phyloP scores from a whole-genome alignment of 2,888 invertebrate species.

The Acronicta leporina region DNA sequence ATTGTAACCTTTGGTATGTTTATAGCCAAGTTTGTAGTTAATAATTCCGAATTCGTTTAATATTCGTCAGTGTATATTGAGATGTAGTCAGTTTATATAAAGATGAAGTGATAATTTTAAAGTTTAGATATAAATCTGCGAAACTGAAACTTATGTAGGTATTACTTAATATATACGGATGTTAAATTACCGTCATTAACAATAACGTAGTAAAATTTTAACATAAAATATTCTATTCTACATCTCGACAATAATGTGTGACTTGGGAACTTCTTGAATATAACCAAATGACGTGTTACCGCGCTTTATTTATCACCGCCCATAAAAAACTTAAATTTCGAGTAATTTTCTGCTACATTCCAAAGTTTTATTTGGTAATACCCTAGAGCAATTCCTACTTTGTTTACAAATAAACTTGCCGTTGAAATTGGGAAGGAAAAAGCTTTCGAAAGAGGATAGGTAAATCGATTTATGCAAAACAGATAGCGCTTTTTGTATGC shows the following conservation, averaged over 20 bases:
- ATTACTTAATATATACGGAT: too few species aligned
- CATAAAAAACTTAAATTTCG: slow-evolving; percentile 68
- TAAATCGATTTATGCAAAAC: slow-evolving; percentile 88
- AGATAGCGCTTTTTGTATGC: slow-evolving; percentile 88
- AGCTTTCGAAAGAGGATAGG: slow-evolving; percentile 87
- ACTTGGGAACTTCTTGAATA: slow-evolving; percentile 51
- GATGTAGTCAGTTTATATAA: too few species aligned
- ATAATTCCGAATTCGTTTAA: too few species aligned
- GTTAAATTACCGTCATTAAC: neutral
- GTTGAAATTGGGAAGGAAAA: slow-evolving; percentile 86
- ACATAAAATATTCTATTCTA: slow-evolving; percentile 22
- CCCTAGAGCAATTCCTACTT: slow-evolving; percentile 86
- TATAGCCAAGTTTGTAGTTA: too few species aligned
- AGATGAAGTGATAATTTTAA: too few species aligned
- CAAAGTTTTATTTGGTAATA: slow-evolving; percentile 86
- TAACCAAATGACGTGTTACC: slow-evolving; percentile 55
- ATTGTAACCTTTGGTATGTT: too few species aligned
- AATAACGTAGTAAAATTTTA: slow-evolving; percentile 15
- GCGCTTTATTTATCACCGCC: slow-evolving; percentile 62
- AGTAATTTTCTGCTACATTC: slow-evolving; percentile 77
- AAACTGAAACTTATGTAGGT: too few species aligned
- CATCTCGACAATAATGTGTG: slow-evolving; percentile 15
- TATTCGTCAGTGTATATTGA: too few species aligned
- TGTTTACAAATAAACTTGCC: slow-evolving; percentile 87
- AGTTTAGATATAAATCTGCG: slow-evolving; percentile 3